Evolutionary conservation across 2,797 vertebrate species (phyloP).

Genomic region (Mormyrops attenuatus): DNA sequence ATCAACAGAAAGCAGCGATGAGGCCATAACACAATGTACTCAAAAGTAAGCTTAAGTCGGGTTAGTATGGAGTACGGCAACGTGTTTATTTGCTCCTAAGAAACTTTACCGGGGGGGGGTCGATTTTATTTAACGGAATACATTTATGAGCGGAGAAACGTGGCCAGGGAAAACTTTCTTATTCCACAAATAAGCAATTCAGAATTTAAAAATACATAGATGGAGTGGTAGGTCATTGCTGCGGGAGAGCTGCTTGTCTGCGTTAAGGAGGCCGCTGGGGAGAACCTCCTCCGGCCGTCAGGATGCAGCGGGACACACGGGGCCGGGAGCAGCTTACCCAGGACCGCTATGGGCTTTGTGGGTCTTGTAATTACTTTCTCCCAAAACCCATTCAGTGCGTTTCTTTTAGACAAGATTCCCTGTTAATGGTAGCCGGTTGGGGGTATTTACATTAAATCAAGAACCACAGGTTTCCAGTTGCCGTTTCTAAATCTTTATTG

Average conservation of each 20-base stretch:
- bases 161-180: neutral
- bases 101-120: neutral
- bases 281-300: neutral
- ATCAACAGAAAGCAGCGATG: slow-evolving; percentile 3
- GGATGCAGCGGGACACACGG: neutral
- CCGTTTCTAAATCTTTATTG: slow-evolving; percentile 13
- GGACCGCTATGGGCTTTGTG: neutral
- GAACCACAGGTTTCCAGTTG: neutral
- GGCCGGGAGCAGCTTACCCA: neutral
- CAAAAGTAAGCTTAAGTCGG: neutral
- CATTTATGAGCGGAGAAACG: neutral
- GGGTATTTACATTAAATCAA: neutral
- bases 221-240: neutral
- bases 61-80: neutral
- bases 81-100: neutral
- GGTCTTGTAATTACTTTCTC: neutral
- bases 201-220: neutral
- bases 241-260: neutral
- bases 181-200: neutral
- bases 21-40: neutral
- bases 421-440: neutral
- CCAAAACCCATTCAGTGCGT: neutral
- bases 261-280: neutral
- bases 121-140: neutral
- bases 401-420: neutral